Evolutionary conservation across 2,888 invertebrate genomes (phyloP).

Genomic region (Gastrophysa polygoni): DNA sequence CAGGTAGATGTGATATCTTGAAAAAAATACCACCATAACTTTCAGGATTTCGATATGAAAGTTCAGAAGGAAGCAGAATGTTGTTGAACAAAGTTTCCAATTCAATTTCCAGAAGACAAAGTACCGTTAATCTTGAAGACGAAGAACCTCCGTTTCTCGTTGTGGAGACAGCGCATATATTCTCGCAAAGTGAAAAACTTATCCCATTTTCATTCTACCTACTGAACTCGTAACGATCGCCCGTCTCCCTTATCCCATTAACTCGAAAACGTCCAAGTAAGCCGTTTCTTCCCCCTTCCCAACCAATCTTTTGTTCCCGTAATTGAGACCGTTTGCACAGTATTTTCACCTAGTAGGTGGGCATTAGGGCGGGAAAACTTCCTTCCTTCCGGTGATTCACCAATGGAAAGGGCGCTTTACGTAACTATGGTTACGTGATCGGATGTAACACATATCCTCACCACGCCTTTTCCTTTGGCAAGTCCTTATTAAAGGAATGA

Average conservation of each 20-base stretch:
- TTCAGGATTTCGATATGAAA: not conserved
- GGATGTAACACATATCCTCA: slow-evolving; percentile 15
- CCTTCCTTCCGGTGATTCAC: slow-evolving; percentile 54
- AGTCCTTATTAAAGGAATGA: slow-evolving; percentile 27
- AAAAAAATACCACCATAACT: too few relatives aligned
- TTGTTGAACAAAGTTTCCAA: not conserved
- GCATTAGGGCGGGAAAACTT: slow-evolving; percentile 46
- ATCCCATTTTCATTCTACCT: slow-evolving; percentile 31
- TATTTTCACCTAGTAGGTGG: slow-evolving; percentile 33
- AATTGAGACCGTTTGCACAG: slow-evolving; percentile 32
- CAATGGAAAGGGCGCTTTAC: slow-evolving; percentile 47
- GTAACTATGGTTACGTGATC: slow-evolving; percentile 51
- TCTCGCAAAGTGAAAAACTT: slow-evolving; percentile 29
- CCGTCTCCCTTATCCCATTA: slow-evolving; percentile 29
- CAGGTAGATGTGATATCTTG: too few relatives aligned
- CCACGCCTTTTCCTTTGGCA: slow-evolving; percentile 15
- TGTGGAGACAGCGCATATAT: slow-evolving; percentile 32
- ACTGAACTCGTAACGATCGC: slow-evolving; percentile 28
- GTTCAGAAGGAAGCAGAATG: not conserved
- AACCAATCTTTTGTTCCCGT: slow-evolving; percentile 25
- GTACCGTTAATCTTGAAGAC: slow-evolving; percentile 30
- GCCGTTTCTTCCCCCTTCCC: slow-evolving; percentile 20
- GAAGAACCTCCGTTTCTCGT: slow-evolving; percentile 38
- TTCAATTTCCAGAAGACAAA: slow-evolving; percentile 15
- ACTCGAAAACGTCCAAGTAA: slow-evolving; percentile 18